Percentiles rank a stretch among this genome's conserved stretches.
These are phyloP conservation scores for Parus major DNA, from an alignment of 2,113 vertebrate species.

Conservation along the genomic window DNA sequence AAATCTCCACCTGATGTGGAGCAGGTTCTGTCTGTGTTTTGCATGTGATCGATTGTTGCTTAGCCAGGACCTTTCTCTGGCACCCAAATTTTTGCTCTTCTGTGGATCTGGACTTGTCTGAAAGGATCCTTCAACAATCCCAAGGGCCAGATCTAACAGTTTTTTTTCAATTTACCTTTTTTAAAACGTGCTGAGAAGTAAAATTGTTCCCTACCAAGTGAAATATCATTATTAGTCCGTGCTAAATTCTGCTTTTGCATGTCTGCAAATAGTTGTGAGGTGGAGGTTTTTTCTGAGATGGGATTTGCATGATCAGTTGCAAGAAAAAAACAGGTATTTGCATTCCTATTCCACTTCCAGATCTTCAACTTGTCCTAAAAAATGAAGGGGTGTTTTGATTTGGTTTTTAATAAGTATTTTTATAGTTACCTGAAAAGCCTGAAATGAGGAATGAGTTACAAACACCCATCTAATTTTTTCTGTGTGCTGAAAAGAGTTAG, in stretches of 20 bases:
- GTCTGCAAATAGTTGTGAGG: neutral
- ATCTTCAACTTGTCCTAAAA: neutral
- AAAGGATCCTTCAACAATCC: neutral
- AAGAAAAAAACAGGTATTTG: neutral
- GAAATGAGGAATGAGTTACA: neutral
- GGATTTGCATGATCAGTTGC: neutral
- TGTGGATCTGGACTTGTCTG: neutral
- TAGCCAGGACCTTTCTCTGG: neutral
- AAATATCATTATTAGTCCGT: neutral
- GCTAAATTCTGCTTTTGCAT: neutral
- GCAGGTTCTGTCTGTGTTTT: neutral
- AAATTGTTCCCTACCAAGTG: neutral
- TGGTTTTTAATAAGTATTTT: neutral
- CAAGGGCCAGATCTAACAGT: neutral
- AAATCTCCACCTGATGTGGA: neutral
- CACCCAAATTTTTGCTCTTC: neutral
- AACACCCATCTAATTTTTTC: neutral
- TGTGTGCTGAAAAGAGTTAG: neutral
- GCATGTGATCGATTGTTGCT: neutral
- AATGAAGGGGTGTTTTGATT: neutral
- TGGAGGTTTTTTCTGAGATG: neutral
- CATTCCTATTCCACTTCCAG: neutral
- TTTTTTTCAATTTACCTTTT: neutral
- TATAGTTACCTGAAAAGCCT: neutral
- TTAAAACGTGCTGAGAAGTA: neutral